These are phyloP conservation scores for Leptinotarsa tumamoca DNA, from an alignment of 2,888 invertebrate genomes.

Conservation along the genomic window DNA sequence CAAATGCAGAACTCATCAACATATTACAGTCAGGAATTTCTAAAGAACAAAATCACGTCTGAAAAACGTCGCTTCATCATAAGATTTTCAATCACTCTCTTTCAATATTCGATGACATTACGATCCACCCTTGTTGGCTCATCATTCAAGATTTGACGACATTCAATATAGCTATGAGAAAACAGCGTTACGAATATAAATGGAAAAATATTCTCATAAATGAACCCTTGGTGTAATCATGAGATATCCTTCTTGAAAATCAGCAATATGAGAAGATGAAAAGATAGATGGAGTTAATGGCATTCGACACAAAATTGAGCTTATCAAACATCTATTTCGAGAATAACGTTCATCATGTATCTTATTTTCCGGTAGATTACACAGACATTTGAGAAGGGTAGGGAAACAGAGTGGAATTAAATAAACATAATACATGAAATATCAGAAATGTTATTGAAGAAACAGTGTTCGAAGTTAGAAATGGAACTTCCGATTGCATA, in stretches of 20 bases:
- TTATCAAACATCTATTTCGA: background rate
- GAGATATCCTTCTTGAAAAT: conserved; percentile 2
- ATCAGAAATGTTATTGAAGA: too few relatives aligned
- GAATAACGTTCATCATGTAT: background rate
- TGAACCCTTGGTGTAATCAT: background rate
- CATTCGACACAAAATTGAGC: background rate
- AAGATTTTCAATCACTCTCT: conserved; percentile 7
- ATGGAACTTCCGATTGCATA: too few relatives aligned
- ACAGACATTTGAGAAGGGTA: background rate
- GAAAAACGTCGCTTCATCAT: conserved; percentile 7
- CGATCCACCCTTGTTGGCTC: background rate
- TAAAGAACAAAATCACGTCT: too few relatives aligned
- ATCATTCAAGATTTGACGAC: conserved; percentile 7
- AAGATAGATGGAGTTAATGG: background rate
- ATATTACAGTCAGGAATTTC: background rate
- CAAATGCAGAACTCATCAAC: too few relatives aligned
- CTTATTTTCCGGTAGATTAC: background rate
- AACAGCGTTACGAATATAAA: background rate
- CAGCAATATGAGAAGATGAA: background rate
- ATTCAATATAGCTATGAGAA: background rate
- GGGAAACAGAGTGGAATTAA: background rate
- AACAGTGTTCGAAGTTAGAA: too few relatives aligned
- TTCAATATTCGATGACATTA: conserved; percentile 8
- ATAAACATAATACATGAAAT: background rate
- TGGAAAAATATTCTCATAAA: conserved; percentile 4